Evolutionary conservation across 2,888 invertebrate genomes (phyloP), one percentile per base, ranked within the genome.

Genomic region (Oeneis ivallda): DNA sequence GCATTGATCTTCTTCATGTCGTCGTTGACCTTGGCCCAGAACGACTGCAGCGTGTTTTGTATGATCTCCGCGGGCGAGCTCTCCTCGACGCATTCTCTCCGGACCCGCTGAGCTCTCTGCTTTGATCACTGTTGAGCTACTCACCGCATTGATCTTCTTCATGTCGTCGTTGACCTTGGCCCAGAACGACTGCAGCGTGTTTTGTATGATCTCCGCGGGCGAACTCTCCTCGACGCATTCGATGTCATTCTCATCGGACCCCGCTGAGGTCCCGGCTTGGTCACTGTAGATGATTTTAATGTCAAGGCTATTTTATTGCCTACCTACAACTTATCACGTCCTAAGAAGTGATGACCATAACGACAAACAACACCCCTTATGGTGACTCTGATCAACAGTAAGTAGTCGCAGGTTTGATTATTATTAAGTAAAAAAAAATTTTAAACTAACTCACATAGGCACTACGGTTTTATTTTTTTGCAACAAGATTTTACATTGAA

Each of bases 1-100:
- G 94, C 93, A 62, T 93, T 94, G 52, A 97, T 95, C 70, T 94
- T 94, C 78, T 95, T 94, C 64, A 98, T 95, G 77, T 97, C 97
- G 13, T 96, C 96, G 68, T 94, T 93, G 67, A 95, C 95, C 79
- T 95, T 96, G 0, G 94, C 93, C 98, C 98, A 98, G 85, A 98
- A 98, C 68, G 94, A 94, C 68, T 95, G 94, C 58, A 97, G 89
- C 1, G 94, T 94, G 71, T 93, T 93, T 65, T 87, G 84, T 0
- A 85, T 73, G 0, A 75, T 75, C 58, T 89, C 87, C 0, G 71
- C 76, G 0, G 79, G 71, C 0, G 76, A 68, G 73, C 94, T 94
- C 13, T 96, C 95, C 75, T 96, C 96, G 0, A 71, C 71, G 0
- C 75, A 80, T 79, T 77, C 13, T 87, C 89, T 3, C 88, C 89